Evolutionary conservation across 2,888 invertebrate genomes (phyloP).

Genomic region (Eretmocerus hayati): DNA sequence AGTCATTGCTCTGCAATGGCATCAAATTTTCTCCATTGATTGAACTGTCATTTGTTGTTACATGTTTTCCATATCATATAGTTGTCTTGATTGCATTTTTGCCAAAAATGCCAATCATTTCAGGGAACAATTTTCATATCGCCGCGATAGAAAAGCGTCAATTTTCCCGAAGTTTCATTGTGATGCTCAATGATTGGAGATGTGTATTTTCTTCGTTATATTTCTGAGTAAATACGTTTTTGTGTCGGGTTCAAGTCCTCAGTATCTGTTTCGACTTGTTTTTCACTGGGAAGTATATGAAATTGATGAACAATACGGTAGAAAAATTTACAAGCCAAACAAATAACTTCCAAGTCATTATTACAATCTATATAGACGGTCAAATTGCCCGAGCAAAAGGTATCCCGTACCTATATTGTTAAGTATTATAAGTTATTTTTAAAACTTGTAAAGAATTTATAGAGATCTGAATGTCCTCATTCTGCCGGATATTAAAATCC

Average conservation of each 20-base stretch:
- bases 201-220: conserved; percentile 23
- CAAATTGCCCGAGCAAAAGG: conserved; percentile 7
- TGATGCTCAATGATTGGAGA: conserved; percentile 23
- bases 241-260: conserved; percentile 13
- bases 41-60: conserved; percentile 17
- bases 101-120: conserved; percentile 14
- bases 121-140: conserved; percentile 9
- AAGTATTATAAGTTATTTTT: conserved; percentile 22
- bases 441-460: conserved; percentile 12
- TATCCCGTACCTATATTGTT: conserved; percentile 18
- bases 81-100: conserved; percentile 21
- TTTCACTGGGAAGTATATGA: conserved; percentile 11
- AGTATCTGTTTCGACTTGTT: conserved; percentile 1
- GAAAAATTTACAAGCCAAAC: conserved; percentile 13
- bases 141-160: conserved; percentile 9
- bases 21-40: conserved; percentile 14
- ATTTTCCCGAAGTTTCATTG: conserved; percentile 20
- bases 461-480: conserved; percentile 12
- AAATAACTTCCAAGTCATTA: conserved; percentile 14
- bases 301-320: conserved; percentile 6
- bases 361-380: conserved; percentile 4
- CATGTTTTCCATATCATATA: conserved; percentile 19
- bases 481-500: conserved; percentile 9
- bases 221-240: conserved; percentile 17
- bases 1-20: conserved; percentile 17